phyloP scores from a whole-genome alignment of 2,113 vertebrate genomes.

The Athene noctua region DNA sequence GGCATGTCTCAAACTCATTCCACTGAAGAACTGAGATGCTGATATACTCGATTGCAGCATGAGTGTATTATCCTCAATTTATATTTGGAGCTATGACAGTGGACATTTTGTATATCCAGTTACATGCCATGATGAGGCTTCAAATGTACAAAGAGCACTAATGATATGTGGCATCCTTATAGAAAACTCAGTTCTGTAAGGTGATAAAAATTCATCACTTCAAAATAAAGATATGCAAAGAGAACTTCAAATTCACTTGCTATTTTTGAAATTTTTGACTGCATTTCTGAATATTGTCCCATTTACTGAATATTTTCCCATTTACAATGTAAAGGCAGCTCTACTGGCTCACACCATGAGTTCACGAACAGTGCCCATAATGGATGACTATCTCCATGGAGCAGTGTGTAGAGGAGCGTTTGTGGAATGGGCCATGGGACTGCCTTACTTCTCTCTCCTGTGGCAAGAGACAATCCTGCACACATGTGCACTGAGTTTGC shows the following conservation, averaged over 20 bases:
- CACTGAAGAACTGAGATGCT: neutral
- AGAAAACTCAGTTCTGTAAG: neutral
- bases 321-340: neutral
- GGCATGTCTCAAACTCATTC: neutral
- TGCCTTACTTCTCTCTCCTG: neutral
- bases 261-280: neutral
- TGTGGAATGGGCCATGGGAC: neutral
- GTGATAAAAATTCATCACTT: neutral
- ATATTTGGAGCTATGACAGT: neutral
- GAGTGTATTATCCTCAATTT: neutral
- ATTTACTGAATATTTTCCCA: neutral
- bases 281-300: neutral
- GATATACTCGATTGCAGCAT: neutral
- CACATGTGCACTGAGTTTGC: neutral
- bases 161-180: neutral
- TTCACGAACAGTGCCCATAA: neutral
- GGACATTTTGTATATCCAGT: neutral
- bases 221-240: neutral
- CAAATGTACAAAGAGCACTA: neutral
- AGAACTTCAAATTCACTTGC: neutral
- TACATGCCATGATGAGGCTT: neutral
- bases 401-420: accelerated
- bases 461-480: neutral
- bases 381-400: neutral
- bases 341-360: neutral